phyloP scores from a whole-genome alignment of 2,888 invertebrate genomes.

The Meganola albula region DNA sequence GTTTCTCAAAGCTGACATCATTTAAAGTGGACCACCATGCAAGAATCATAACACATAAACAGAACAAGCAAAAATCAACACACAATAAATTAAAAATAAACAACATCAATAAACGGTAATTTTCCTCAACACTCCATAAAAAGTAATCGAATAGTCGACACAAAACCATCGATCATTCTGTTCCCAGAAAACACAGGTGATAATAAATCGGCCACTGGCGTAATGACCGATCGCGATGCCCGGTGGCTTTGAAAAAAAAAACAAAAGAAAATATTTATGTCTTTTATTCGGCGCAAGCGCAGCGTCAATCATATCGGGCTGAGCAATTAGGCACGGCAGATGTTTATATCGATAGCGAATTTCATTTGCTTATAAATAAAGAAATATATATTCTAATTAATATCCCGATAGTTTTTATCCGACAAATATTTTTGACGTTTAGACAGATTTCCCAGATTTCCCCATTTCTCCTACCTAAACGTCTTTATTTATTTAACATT shows the following conservation, averaged over 20 bases:
- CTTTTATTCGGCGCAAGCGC: conserved; percentile 36
- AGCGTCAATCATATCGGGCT: conserved; percentile 48
- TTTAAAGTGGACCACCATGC: too few species aligned
- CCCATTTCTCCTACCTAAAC: too few species aligned
- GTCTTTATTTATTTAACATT: too few species aligned
- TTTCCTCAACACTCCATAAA: conserved; percentile 28
- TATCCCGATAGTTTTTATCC: too few species aligned
- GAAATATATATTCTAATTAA: too few species aligned
- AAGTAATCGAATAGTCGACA: conserved; percentile 15
- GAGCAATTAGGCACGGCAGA: conserved; percentile 15
- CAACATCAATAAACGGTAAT: conserved; percentile 19
- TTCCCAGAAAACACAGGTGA: conserved; percentile 39
- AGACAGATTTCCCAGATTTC: too few species aligned
- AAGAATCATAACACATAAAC: conserved; percentile 4
- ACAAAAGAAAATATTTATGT: conserved; percentile 33
- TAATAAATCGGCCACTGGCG: conserved; percentile 48
- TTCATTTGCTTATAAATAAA: too few species aligned
- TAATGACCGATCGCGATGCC: conserved; percentile 16
- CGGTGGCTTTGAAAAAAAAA: conserved; percentile 20
- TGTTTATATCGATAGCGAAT: conserved; percentile 13
- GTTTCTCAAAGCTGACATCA: too few species aligned
- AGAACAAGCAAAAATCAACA: conserved; percentile 12
- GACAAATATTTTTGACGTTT: too few species aligned
- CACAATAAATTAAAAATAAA: conserved; percentile 17
- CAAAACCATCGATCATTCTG: conserved; percentile 24